Evolutionary conservation across 2,113 vertebrate genomes (phyloP), one percentile per base, ranked within the genome.

Genomic region (Lamprotornis superbus): DNA sequence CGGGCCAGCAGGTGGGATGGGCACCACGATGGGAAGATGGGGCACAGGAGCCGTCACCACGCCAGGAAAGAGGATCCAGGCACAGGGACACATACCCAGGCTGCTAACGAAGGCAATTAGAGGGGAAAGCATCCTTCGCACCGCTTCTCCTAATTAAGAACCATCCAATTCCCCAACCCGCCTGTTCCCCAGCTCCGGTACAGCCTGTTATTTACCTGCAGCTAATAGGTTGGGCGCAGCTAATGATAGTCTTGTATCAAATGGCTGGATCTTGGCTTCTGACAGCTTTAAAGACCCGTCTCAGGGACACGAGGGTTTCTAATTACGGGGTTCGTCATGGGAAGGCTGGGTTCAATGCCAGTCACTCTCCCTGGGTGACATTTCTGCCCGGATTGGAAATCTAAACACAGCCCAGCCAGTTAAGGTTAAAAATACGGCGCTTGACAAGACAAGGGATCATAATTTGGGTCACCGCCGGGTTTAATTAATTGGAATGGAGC

Each of bases 401-500:
- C 97, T 97, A 97, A 97, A 97, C 96, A 89, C 96, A 83, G 95
- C 96, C 94, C 92, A 95, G 96, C 92, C 97, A 74, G 98, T 97
- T 96, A 96, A 98, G 97, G 98, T 98, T 98, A 98, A 98, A 98
- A 98, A 98, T 97, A 98, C 97, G 71, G 97, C 90, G 59, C 87
- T 49, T 79, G 57, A 93, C 70, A 90, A 98, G 97, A 97, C 97
- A 59, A 95, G 96, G 97, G 96, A 97, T 98, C 98, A 97, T 97
- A 97, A 98, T 98, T 97, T 98, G 98, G 98, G 98, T 98, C 97
- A 97, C 97, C 80, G 95, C 96, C 93, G 97, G 95, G 97, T 98
- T 98, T 98, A 98, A 98, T 98, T 98, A 98, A 98, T 98, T 98
- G 98, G 98, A 97, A 97, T 93, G 95, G 85, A 95, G 97, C 97